Conservation (phyloP, 2,797 vertebrate genomes). For the Trachurus trachurus region DNA sequence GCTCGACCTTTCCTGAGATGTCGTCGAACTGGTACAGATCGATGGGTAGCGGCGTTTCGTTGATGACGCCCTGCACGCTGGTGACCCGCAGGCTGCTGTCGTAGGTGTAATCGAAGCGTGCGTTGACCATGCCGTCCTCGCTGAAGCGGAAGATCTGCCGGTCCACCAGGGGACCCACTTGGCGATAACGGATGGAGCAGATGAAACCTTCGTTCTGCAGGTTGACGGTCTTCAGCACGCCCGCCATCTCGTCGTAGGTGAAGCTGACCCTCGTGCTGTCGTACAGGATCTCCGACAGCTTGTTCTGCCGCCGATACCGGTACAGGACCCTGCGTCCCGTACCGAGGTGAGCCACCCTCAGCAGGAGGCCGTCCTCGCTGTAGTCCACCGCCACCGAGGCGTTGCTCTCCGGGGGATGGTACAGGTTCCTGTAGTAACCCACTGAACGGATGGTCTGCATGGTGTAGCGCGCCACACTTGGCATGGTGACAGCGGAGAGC, state of each 20-base stretch:
- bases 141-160: constrained; percentile 99
- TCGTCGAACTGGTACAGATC: constrained; percentile 99
- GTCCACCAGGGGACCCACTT: constrained; percentile 96
- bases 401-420: constrained; percentile 97
- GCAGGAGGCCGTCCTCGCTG: constrained; percentile 95
- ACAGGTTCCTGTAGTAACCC: constrained; percentile 98
- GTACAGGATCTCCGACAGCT: constrained; percentile 96
- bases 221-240: constrained; percentile 97
- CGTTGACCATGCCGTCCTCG: constrained; percentile 98
- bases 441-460: constrained; percentile 99
- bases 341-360: constrained; percentile 94
- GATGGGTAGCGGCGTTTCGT: constrained; percentile 97
- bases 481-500: constrained; percentile 97
- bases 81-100: constrained; percentile 98
- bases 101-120: constrained; percentile 98
- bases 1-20: constrained; percentile 98
- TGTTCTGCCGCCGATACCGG: constrained; percentile 95
- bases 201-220: constrained; percentile 98
- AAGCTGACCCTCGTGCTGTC: constrained; percentile 98
- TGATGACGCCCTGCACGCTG: constrained; percentile 98
- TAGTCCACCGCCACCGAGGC: constrained; percentile 97
- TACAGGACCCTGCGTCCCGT: constrained; percentile 95
- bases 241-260: constrained; percentile 97
- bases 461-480: constrained; percentile 96
- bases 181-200: constrained; percentile 97